Evolutionary conservation across 2,888 invertebrate genomes (phyloP).

Genomic region (Spicauda simplicius): DNA sequence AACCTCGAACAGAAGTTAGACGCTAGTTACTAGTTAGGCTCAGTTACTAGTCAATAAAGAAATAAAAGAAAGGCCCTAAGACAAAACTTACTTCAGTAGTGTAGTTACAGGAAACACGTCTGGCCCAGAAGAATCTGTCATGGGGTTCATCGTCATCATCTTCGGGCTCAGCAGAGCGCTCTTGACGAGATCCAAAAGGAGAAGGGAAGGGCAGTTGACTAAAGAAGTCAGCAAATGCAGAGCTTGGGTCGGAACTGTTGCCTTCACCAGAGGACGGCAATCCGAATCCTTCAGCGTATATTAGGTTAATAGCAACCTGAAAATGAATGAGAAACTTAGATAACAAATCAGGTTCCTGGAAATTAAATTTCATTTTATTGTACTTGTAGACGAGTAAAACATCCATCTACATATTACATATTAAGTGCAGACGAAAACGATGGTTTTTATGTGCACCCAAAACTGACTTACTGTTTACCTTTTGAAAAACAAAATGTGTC

Average conservation of each 20-base stretch:
- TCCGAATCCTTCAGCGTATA: constrained; percentile 47
- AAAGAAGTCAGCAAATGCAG: constrained; percentile 13
- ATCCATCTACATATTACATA: no score
- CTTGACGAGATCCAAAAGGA: constrained; percentile 14
- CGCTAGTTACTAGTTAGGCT: no score
- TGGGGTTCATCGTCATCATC: constrained; percentile 36
- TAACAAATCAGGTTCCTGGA: no score
- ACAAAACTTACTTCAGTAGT: constrained; percentile 42
- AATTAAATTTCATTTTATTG: no score
- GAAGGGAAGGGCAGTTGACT: constrained; percentile 10
- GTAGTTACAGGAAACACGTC: constrained; percentile 46
- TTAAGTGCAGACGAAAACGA: no score
- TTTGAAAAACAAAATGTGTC: no score
- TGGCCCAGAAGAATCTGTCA: constrained; percentile 45
- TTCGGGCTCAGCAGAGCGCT: constrained; percentile 18
- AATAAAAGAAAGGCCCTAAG: not conserved
- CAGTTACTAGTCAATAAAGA: no score
- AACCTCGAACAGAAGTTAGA: no score
- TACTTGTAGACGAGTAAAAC: no score
- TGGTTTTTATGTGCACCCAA: no score
- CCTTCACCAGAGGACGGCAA: constrained; percentile 14
- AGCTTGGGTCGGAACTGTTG: not conserved
- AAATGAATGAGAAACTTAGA: constrained; percentile 31
- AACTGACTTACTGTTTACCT: no score
- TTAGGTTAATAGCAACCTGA: constrained; percentile 48